Base-by-base conservation (phyloP, 1,140 invertebrate species). In the Drosophila truncata region DNA sequence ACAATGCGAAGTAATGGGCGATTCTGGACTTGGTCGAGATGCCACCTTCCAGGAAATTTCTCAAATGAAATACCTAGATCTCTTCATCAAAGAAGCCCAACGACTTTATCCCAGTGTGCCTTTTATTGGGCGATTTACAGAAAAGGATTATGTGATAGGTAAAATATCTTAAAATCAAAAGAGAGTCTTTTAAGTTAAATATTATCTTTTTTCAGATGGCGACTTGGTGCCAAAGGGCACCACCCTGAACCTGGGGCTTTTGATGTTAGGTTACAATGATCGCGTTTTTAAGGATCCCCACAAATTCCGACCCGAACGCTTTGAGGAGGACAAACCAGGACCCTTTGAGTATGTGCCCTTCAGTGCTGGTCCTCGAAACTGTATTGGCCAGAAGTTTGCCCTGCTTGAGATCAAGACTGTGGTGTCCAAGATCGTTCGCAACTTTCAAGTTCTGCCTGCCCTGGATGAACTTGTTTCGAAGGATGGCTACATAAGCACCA, bases 251-350 rank as follows among this genome's bases (percentile, higher is more conserved):
- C 13, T 92, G 13, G 81, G 35, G 0, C 37, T 92, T 0, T 67
- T 91, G 1, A 47, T 70, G 1, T 27, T 92, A 23, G 90, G 90
- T 5, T 91, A 92, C 7, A 80, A 92, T 57, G 85, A 91, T 3
- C 91, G 93, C 1, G 46, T 92, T 35, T 98, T 95, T 85, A 95
- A 96, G 35, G 94, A 98, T 81, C 97, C 97, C 0, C 93, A 96
- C 14, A 93, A 92, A 8, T 98, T 97, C 82, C 93, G 95, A 82
- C 97, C 97, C 0, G 96, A 97, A 25, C 93, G 97, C 80, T 98
- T 97, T 93, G 87, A 95, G 7, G 55, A 59, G 2, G 79, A 93
- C 37, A 88, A 88, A 18, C 92, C 94, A 5, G 94, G 93, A 46
- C 93, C 91, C 1, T 94, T 93, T 64, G 82, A 94, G 23, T 95